phyloP scores from a whole-genome alignment of 2,888 invertebrate species.

The Epirrhoe tristata region DNA sequence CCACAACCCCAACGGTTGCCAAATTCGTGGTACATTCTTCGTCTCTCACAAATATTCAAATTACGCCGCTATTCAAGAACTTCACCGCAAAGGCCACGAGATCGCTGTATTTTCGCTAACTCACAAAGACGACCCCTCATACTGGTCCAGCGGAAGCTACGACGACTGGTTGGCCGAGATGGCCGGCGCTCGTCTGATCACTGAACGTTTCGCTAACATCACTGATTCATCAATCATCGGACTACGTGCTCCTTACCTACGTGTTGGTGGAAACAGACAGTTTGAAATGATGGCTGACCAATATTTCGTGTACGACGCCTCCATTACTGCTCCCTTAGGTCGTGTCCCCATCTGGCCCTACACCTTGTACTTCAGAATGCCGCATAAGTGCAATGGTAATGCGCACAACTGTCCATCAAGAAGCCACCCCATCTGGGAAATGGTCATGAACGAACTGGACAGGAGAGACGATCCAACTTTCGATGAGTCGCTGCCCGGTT shows the following conservation, averaged over 20 bases:
- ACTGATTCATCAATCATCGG: conserved; percentile 96
- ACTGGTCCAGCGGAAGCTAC: conserved; percentile 94
- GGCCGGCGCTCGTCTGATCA: conserved; percentile 95
- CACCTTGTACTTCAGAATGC: conserved; percentile 98
- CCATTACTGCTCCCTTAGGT: conserved; percentile 95
- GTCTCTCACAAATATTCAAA: conserved; percentile 97
- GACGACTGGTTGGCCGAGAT: conserved; percentile 98
- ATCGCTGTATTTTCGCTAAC: conserved; percentile 96
- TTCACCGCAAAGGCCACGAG: conserved; percentile 96
- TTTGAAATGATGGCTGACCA: conserved; percentile 99
- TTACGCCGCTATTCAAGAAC: conserved; percentile 95
- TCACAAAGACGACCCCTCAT: conserved; percentile 96
- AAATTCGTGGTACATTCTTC: conserved; percentile 95
- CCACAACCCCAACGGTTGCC: conserved; percentile 95
- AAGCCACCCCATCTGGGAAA: conserved; percentile 98
- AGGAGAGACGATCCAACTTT: conserved; percentile 97
- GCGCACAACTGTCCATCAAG: conserved; percentile 96
- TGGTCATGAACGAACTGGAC: conserved; percentile 98
- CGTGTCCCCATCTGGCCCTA: conserved; percentile 98
- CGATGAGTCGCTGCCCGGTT: conserved; percentile 96
- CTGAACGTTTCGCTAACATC: conserved; percentile 96
- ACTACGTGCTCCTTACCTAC: conserved; percentile 93
- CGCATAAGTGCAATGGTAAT: conserved; percentile 97
- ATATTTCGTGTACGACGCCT: conserved; percentile 97
- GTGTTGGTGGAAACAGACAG: conserved; percentile 97